Percentiles rank a stretch among this genome's conserved stretches.
These are phyloP conservation scores for Anneissia japonica DNA, from an alignment of 35 echinoderm and acorn worm genomes.

Conservation along the genomic window DNA sequence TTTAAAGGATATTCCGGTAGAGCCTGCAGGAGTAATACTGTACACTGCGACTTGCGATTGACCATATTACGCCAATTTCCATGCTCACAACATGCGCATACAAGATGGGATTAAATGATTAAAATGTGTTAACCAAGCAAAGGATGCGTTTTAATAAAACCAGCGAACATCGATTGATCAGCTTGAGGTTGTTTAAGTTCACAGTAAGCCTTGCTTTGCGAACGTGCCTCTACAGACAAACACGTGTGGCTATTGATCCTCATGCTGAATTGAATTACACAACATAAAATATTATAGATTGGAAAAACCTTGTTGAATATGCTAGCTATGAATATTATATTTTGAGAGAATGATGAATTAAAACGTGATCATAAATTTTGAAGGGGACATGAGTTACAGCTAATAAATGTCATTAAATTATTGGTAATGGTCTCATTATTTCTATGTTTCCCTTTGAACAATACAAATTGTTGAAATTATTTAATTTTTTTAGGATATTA, in stretches of 20 bases:
- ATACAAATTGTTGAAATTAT: neutral
- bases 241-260: neutral
- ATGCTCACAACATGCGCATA: neutral
- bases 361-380: neutral
- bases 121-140: neutral
- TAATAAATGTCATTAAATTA: neutral
- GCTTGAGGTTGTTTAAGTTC: no score
- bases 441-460: neutral
- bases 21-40: neutral
- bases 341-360: neutral
- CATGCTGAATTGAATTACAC: neutral
- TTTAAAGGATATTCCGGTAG: neutral
- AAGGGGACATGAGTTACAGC: neutral
- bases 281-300: neutral
- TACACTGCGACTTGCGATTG: neutral
- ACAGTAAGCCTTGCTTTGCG: neutral
- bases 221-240: neutral
- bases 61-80: neutral
- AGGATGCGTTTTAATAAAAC: neutral
- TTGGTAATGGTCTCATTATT: neutral
- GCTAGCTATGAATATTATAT: neutral
- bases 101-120: neutral
- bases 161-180: neutral
- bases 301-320: neutral
- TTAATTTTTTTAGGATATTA: neutral